Base-by-base conservation (phyloP, 2,888 invertebrate genomes). In the Ichneumoninae sp. region DNA sequence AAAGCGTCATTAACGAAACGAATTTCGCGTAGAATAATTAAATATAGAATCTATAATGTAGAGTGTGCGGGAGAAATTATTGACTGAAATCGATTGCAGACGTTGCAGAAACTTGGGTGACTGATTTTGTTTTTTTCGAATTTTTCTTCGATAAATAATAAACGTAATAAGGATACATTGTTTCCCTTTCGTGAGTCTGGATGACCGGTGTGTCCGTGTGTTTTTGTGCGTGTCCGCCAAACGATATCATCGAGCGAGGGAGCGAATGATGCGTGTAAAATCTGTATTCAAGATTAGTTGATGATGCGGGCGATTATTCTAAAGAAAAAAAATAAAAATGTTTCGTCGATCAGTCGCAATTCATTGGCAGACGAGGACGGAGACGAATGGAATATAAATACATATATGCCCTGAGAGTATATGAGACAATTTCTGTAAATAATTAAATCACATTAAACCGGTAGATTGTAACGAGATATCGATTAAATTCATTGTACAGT, bases 401-500 rank as follows among this genome's bases (percentile, higher is more conserved):
- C 26, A 54, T 54, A 60, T 68, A 74, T 54, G 63, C 57, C 60
- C 65, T 44, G 83, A 75, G 60, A 76, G 76, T 79, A 82, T 75
- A 74, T 47, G 50, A 26, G 71, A 66, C 3, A 71, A 57, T 81
- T 82, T 79, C 33, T 85, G 83, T 87, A 84, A 83, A 87, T 87
- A 87, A 78, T 81, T 81, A 68, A 33, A 85, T 80, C 81, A 77
- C 77, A 80, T 79, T 80, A 83, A 73, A 85, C 73, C 54, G 80
- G 65, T 79, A 80, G 81, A 83, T 75, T 44, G 40, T 81, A 81
- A 87, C 66, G 71, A 54, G 47, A 83, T 83, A 76, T 77, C 80
- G 79, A 83, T 78, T 80, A 69, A 75, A 82, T 76, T 79, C 40
- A 83, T 81, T 85, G 85, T 85, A 85, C 85, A 85, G 85, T 80